Conservation (phyloP, 2,888 invertebrate species). For the Agrotis clavis region DNA sequence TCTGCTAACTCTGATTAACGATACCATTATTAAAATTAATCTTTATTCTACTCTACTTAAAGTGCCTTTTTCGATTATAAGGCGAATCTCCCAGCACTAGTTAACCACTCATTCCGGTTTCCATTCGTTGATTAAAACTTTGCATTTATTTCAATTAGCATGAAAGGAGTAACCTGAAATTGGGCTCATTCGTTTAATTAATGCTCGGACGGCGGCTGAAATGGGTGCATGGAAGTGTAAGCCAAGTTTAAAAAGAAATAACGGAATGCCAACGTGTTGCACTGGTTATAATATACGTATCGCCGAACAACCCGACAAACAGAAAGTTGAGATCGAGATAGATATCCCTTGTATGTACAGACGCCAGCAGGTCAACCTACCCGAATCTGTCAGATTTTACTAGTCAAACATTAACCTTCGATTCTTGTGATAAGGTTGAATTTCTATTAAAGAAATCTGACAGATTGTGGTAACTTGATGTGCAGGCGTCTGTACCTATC, state of each 20-base stretch:
- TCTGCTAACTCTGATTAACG: background rate
- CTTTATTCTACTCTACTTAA: background rate
- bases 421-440: too few species aligned
- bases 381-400: too few species aligned
- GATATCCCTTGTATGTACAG: too few species aligned
- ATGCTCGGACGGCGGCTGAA: constrained; percentile 69
- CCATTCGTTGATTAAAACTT: constrained; percentile 81
- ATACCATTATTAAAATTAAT: background rate
- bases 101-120: constrained; percentile 17
- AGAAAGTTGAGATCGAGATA: too few species aligned
- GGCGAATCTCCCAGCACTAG: constrained; percentile 29
- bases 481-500: too few species aligned
- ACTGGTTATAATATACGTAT: too few species aligned
- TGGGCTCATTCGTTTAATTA: constrained; percentile 85
- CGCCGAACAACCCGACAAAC: too few species aligned
- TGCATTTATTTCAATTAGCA: constrained; percentile 86
- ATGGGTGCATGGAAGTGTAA: constrained; percentile 23
- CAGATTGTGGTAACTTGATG: too few species aligned
- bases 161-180: constrained; percentile 84
- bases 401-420: too few species aligned
- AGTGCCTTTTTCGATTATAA: background rate
- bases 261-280: background rate
- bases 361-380: too few species aligned
- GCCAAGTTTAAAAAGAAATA: constrained; percentile 36
- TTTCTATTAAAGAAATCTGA: too few species aligned